Evolutionary conservation across 2,888 invertebrate species (phyloP), one percentile per base, ranked within the genome.

Genomic region (Diogma glabrata): DNA sequence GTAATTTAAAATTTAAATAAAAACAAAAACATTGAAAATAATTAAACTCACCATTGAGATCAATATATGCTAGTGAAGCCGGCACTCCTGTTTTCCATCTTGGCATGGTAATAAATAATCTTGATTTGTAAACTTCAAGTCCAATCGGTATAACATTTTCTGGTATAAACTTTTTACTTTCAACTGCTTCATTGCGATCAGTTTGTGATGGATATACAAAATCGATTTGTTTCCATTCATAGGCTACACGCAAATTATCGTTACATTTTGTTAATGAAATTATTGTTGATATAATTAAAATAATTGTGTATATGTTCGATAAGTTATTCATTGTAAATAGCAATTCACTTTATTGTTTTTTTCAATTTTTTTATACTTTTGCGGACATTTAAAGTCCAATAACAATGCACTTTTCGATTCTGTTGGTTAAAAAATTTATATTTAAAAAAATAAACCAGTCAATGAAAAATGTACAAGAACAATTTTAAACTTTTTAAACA

Each of bases 1-100:
- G n/a, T n/a, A n/a, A n/a, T n/a, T n/a, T n/a, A n/a, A n/a, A n/a
- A n/a, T n/a, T n/a, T n/a, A n/a, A n/a, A n/a, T n/a, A n/a, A n/a
- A n/a, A n/a, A n/a, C n/a, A n/a, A n/a, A n/a, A n/a, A n/a, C n/a
- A n/a, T n/a, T n/a, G n/a, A n/a, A n/a, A n/a, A n/a, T n/a, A n/a
- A n/a, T n/a, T n/a, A n/a, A n/a, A n/a, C n/a, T n/a, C n/a, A 85
- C 85, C 85, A 72, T 79, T 80, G 58, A 81, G 68, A 63, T 80
- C 76, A 59, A 87, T 78, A 66, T 83, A 85, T 61, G 79, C 81
- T 63, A 88, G 73, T 54, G 83, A 83, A 20, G 85, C 79, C 1
- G 86, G 82, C 19, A 87, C 83, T 9, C 88, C 88, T 17, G 69
- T 63, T 60, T 76, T 79, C 87, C 87, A 87, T 57, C 86, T 75